Conservation (phyloP, 2,888 invertebrate species). For the Trichacis sp. region DNA sequence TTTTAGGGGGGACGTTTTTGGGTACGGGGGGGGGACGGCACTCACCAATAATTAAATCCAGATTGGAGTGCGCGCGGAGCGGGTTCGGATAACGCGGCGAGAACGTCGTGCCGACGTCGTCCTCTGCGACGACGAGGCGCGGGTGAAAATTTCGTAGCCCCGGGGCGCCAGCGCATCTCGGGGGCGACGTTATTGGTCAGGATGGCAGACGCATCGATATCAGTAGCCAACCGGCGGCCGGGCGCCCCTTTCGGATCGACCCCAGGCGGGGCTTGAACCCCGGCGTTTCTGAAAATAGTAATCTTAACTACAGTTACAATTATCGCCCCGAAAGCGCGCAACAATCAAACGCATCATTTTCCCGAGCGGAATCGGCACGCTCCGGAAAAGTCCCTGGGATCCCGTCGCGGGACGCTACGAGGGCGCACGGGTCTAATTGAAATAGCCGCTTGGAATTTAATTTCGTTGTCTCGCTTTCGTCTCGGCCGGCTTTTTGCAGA, state of each 20-base stretch:
- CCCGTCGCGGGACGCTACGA: not conserved
- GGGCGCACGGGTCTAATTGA: too few species aligned
- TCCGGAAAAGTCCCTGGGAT: not conserved
- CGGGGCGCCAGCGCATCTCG: conserved; percentile 70
- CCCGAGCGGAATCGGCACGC: not conserved
- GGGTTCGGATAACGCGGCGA: conserved; percentile 66
- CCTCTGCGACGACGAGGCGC: conserved; percentile 68
- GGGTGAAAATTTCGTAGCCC: conserved; percentile 44
- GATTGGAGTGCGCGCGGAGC: conserved; percentile 62
- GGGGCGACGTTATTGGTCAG: conserved; percentile 55
- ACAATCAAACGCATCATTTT: not conserved
- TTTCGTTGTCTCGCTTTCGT: too few species aligned
- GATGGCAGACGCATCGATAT: conserved; percentile 72
- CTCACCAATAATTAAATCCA: conserved; percentile 69
- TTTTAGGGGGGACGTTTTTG: too few species aligned
- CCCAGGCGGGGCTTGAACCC: conserved; percentile 64
- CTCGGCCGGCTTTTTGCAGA: too few species aligned
- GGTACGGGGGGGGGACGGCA: conserved; percentile 27
- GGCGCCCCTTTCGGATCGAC: conserved; percentile 60
- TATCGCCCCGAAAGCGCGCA: conserved; percentile 20
- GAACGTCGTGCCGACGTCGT: conserved; percentile 73
- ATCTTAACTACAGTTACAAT: conserved; percentile 35
- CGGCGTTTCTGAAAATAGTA: conserved; percentile 48
- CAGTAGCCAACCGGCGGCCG: conserved; percentile 56
- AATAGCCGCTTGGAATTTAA: too few species aligned